These are phyloP conservation scores for Antedon mediterranea DNA, from an alignment of 53 echinoderm and acorn worm species.

Conservation along the genomic window DNA sequence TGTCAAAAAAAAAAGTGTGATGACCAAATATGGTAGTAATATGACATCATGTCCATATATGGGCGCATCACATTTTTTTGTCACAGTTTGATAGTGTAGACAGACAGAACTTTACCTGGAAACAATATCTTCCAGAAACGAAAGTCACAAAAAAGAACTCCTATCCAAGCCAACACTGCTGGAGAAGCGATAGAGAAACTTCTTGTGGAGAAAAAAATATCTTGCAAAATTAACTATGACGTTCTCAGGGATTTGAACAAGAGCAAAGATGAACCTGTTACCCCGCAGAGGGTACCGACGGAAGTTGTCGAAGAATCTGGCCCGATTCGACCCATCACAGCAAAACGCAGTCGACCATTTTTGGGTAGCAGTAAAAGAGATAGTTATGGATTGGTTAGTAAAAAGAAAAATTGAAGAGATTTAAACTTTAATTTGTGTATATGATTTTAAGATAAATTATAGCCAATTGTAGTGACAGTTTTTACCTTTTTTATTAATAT, in stretches of 20 bases:
- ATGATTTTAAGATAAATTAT: too few species aligned
- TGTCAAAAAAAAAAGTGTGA: too few species aligned
- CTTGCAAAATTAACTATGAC: constrained; percentile 94
- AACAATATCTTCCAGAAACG: constrained; percentile 31
- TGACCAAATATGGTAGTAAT: too few species aligned
- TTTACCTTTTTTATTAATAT: too few species aligned
- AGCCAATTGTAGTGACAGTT: too few species aligned
- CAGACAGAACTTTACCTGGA: too few species aligned
- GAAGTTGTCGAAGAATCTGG: not conserved
- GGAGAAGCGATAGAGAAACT: constrained; percentile 95
- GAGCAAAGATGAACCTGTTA: constrained; percentile 3
- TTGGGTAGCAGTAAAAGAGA: constrained; percentile 8
- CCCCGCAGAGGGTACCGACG: not conserved
- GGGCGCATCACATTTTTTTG: too few species aligned
- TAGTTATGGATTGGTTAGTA: not conserved
- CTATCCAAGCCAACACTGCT: constrained; percentile 75
- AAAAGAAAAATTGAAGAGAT: not conserved
- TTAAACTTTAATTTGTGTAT: too few species aligned
- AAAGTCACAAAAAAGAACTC: constrained; percentile 48
- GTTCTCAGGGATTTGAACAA: constrained; percentile 69
- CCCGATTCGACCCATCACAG: not conserved
- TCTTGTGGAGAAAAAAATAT: constrained; percentile 84
- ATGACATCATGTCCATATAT: too few species aligned
- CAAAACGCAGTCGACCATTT: not conserved
- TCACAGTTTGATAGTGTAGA: too few species aligned